Conservation (phyloP, 1,140 invertebrate species). For the Harlomillsia oculata region DNA sequence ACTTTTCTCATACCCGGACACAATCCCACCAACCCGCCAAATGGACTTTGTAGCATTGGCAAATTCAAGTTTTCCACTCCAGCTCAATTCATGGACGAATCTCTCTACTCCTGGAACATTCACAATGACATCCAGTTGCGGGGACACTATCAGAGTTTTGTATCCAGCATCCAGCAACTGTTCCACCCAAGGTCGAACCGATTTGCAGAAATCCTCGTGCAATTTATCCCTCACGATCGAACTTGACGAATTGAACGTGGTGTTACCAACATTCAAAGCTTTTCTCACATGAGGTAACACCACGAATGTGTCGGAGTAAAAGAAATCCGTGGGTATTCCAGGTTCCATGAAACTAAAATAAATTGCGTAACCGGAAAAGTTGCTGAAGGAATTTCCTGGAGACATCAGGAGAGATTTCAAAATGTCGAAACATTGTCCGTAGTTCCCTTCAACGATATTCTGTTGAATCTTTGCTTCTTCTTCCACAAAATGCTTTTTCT, state of each 20-base stretch:
- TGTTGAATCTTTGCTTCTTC: constrained; percentile 37
- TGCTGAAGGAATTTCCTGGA: no score
- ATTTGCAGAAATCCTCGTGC: constrained; percentile 18
- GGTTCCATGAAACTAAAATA: constrained; percentile 46
- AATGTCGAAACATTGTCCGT: no score
- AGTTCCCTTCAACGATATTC: constrained; percentile 39
- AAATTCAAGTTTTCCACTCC: constrained; percentile 3
- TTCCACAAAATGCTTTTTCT: constrained; percentile 39
- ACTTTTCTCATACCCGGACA: constrained; percentile 12
- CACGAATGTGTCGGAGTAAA: constrained; percentile 41
- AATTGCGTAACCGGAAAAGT: constrained; percentile 42
- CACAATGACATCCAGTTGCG: constrained; percentile 27
- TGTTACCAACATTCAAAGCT: constrained; percentile 47
- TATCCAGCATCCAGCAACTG: constrained; percentile 17
- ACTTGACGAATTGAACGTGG: constrained; percentile 38
- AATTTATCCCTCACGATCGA: constrained; percentile 2
- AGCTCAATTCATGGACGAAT: constrained; percentile 11
- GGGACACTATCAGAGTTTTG: constrained; percentile 18
- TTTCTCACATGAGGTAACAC: constrained; percentile 39
- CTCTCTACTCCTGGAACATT: constrained; percentile 1
- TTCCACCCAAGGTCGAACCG: constrained; percentile 15
- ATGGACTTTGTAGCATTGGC: neutral
- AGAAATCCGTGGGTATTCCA: constrained; percentile 39
- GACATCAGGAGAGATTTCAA: no score
- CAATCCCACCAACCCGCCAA: constrained; percentile 10